phyloP scores from a whole-genome alignment of 2,113 vertebrate species.

The Rhea americana region DNA sequence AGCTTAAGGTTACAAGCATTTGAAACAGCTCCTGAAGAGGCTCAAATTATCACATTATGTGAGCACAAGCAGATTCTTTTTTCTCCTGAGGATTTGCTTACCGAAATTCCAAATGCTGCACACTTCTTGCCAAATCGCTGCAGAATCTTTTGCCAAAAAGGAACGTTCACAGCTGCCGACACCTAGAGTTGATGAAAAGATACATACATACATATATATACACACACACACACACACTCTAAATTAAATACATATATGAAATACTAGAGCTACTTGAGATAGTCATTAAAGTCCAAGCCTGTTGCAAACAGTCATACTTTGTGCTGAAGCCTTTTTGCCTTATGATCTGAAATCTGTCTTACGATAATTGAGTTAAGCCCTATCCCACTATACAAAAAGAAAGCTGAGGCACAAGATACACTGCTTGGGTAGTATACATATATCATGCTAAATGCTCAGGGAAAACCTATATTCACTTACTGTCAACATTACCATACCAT shows the following conservation, averaged over 20 bases:
- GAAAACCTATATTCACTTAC: background rate
- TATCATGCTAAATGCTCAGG: background rate
- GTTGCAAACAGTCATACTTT: background rate
- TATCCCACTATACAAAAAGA: background rate
- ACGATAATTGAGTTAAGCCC: background rate
- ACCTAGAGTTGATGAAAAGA: conserved; percentile 73
- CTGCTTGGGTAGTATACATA: background rate
- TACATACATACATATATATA: background rate
- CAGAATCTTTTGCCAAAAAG: conserved; percentile 94
- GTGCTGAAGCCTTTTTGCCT: background rate
- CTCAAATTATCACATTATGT: background rate
- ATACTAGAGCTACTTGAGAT: background rate
- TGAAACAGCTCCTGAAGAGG: conserved; percentile 1
- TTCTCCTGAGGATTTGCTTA: conserved; percentile 71
- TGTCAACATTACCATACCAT: background rate
- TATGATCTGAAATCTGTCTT: background rate
- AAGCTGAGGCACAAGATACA: background rate
- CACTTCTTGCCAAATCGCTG: conserved; percentile 92
- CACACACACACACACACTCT: no score
- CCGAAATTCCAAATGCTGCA: conserved; percentile 90
- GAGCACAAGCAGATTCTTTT: background rate
- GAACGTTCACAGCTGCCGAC: conserved; percentile 89
- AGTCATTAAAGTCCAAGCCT: background rate
- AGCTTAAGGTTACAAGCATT: background rate
- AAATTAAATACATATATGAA: background rate